A percentile compares a stretch with the other conserved stretches of the same genome.
Evolutionary conservation across 2,113 vertebrate genomes (phyloP).

Genomic region (Neogobius melanostomus): DNA sequence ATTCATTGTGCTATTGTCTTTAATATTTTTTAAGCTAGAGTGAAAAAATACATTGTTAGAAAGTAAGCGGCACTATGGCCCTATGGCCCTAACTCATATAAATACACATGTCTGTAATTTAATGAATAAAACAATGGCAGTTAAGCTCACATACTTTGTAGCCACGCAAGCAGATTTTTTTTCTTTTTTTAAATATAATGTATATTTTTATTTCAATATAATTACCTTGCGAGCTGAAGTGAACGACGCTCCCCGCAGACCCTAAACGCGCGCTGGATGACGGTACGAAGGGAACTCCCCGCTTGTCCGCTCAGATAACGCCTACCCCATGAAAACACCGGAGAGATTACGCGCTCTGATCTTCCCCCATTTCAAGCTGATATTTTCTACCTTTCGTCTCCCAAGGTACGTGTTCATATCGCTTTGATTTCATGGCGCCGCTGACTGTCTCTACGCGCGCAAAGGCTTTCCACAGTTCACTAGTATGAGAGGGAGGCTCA

Average conservation of each 20-base stretch:
- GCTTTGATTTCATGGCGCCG: background rate
- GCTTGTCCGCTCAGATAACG: constrained; percentile 27
- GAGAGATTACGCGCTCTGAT: constrained; percentile 10
- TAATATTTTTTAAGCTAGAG: too few relatives aligned
- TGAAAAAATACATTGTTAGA: too few relatives aligned
- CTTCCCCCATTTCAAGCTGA: background rate
- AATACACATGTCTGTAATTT: too few relatives aligned
- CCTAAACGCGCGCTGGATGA: constrained; percentile 35
- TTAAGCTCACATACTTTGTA: too few relatives aligned
- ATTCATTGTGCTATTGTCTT: too few relatives aligned
- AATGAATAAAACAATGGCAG: too few relatives aligned
- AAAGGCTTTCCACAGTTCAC: background rate
- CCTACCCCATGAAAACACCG: constrained; percentile 35
- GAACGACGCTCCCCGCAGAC: background rate
- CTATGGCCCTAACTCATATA: too few relatives aligned
- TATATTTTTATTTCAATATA: background rate
- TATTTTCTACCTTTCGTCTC: constrained; percentile 3
- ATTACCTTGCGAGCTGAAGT: background rate
- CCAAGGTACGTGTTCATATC: constrained; percentile 25
- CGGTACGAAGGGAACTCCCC: constrained; percentile 40
- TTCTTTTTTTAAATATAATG: background rate
- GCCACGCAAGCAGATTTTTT: too few relatives aligned
- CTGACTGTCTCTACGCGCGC: background rate
- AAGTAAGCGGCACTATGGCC: too few relatives aligned
- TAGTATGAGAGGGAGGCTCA: background rate